Conservation (phyloP, 2,113 vertebrate species). For the Pygathrix nemaeus region DNA sequence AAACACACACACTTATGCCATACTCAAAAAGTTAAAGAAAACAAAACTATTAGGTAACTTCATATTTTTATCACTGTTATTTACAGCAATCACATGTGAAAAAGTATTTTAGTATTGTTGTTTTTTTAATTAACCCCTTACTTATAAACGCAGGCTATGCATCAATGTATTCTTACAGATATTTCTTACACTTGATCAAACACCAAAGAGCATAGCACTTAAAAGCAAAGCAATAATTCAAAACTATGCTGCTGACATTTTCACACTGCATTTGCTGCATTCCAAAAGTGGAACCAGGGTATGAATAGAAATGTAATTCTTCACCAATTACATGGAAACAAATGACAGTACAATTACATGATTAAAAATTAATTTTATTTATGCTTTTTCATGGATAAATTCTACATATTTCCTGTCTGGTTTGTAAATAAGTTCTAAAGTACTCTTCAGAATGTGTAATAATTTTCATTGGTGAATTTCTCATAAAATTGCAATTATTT, state of each 20-base stretch:
- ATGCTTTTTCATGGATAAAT: conserved; percentile 60
- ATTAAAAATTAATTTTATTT: conserved; percentile 76
- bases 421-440: conserved; percentile 70
- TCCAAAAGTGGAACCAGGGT: conserved; percentile 41
- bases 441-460: conserved; percentile 2
- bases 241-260: conserved; percentile 57
- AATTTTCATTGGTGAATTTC: conserved; percentile 51
- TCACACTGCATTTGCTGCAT: conserved; percentile 65
- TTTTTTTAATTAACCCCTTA: conserved; percentile 13
- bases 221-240: conserved; percentile 60
- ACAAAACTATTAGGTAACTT: not conserved
- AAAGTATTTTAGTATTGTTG: not conserved
- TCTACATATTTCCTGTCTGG: conserved; percentile 43
- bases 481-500: conserved; percentile 53
- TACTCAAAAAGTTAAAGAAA: not conserved
- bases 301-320: conserved; percentile 64
- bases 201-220: conserved; percentile 43
- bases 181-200: conserved; percentile 43
- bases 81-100: not conserved
- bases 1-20: not conserved
- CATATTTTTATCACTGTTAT: not conserved
- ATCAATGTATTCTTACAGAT: not conserved
- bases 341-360: conserved; percentile 62
- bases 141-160: conserved; percentile 17
- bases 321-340: conserved; percentile 63